A percentile compares a stretch with the other conserved stretches of the same genome.
Conservation (phyloP, 92 coral and sea anemone species). For the Nematostella vectensis region DNA sequence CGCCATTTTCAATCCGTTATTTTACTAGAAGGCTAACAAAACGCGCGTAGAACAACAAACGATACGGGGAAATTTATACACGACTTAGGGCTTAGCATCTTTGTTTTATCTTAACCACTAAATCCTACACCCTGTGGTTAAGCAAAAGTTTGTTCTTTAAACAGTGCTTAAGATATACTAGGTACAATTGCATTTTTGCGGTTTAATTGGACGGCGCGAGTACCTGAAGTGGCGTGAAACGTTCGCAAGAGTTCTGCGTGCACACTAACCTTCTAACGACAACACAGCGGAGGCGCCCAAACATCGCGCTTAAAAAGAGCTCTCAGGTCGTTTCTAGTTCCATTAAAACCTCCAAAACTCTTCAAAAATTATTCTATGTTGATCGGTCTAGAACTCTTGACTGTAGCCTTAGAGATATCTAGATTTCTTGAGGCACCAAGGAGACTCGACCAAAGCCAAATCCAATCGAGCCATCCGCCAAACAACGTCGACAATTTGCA, state of each 20-base stretch:
- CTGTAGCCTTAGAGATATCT: no score
- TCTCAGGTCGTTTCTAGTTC: no score
- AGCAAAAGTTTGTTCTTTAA: neutral
- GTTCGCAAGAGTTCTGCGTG: no score
- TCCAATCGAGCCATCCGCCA: no score
- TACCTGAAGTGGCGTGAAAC: no score
- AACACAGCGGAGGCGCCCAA: constrained; percentile 11
- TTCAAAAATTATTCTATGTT: no score
- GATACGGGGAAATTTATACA: neutral
- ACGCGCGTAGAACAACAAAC: neutral
- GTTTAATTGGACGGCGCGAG: neutral
- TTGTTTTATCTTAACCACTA: neutral
- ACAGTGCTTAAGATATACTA: no score
- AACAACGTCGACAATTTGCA: neutral
- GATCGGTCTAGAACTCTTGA: no score
- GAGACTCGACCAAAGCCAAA: no score
- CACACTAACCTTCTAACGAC: constrained; percentile 26
- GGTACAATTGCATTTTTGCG: neutral
- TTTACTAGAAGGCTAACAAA: neutral
- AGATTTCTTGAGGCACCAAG: no score
- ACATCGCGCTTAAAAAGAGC: neutral
- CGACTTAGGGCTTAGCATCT: neutral
- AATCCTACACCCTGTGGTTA: neutral
- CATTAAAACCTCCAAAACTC: no score
- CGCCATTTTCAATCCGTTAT: neutral